Percentiles rank a stretch among this genome's conserved stretches.
These are phyloP conservation scores for Calonectris borealis DNA, from an alignment of 2,113 vertebrate genomes.

Conservation along the genomic window DNA sequence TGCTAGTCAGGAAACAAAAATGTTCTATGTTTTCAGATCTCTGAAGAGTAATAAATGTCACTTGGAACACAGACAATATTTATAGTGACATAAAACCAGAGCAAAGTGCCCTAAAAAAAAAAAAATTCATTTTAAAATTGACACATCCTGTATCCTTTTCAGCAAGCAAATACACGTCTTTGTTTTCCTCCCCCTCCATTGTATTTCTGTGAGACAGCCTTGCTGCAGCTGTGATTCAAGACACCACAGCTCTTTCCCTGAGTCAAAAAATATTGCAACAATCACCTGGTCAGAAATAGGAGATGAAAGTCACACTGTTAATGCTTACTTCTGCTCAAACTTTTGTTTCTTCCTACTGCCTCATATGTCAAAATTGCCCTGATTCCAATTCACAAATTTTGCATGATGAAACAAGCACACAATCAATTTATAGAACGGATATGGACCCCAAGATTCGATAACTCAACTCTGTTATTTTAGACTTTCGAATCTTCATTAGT, in stretches of 20 bases:
- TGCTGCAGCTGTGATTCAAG: neutral
- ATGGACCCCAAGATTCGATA: neutral
- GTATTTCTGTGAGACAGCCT: neutral
- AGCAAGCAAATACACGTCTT: neutral
- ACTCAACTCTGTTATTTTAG: neutral
- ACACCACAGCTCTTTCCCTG: neutral
- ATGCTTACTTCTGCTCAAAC: neutral
- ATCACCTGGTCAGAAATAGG: neutral
- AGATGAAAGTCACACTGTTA: neutral
- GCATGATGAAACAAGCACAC: neutral
- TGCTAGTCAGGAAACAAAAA: slow-evolving; percentile 39
- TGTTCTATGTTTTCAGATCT: neutral
- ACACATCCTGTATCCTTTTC: neutral
- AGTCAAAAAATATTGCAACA: slow-evolving; percentile 6
- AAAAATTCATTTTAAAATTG: slow-evolving; percentile 37
- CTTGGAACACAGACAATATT: slow-evolving; percentile 32
- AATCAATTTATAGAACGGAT: neutral
- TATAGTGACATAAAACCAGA: slow-evolving; percentile 38
- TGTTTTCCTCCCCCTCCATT: neutral
- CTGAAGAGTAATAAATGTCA: slow-evolving; percentile 52
- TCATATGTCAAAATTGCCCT: neutral
- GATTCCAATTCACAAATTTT: neutral
- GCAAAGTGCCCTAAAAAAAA: slow-evolving; percentile 27
- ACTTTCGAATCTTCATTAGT: neutral
- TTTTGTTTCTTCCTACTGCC: neutral